Percentiles rank a stretch among this genome's conserved stretches.
Conservation (phyloP, 1,140 invertebrate species). For the Megathymus violae region DNA sequence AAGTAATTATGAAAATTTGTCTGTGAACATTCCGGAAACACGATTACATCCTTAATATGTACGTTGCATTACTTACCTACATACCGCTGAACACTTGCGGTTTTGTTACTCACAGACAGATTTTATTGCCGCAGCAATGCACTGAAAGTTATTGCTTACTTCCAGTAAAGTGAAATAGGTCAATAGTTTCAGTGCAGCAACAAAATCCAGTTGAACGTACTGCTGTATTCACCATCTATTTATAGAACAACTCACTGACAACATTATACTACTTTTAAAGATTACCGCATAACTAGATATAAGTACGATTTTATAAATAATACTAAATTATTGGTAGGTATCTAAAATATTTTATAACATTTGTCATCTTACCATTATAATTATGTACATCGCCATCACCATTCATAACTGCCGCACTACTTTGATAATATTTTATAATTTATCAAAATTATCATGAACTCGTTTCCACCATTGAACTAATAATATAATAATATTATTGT, state of each 20-base stretch:
- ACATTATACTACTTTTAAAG: conserved; percentile 12
- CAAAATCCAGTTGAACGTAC: conserved; percentile 77
- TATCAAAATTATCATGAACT: no score
- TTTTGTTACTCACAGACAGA: conserved; percentile 56
- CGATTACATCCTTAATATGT: not conserved
- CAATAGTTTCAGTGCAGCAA: conserved; percentile 81
- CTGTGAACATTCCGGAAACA: not conserved
- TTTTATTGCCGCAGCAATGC: conserved; percentile 71
- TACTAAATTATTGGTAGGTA: no score
- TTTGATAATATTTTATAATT: no score
- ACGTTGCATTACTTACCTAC: no score
- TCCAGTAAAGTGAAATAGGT: conserved; percentile 81
- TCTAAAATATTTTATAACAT: no score
- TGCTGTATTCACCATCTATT: conserved; percentile 64
- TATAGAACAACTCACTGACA: conserved; percentile 61
- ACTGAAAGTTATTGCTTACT: conserved; percentile 81
- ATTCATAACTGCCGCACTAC: no score
- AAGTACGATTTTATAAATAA: no score
- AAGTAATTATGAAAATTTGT: no score
- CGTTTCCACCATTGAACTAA: no score
- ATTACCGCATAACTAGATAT: not conserved
- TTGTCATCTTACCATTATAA: no score
- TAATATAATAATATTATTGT: no score
- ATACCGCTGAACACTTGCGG: conserved; percentile 33
- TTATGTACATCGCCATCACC: no score